A percentile compares a stretch with the other conserved stretches of the same genome.
These are phyloP conservation scores for Yponomeuta sedellus DNA, from an alignment of 2,888 invertebrate genomes.

Conservation along the genomic window DNA sequence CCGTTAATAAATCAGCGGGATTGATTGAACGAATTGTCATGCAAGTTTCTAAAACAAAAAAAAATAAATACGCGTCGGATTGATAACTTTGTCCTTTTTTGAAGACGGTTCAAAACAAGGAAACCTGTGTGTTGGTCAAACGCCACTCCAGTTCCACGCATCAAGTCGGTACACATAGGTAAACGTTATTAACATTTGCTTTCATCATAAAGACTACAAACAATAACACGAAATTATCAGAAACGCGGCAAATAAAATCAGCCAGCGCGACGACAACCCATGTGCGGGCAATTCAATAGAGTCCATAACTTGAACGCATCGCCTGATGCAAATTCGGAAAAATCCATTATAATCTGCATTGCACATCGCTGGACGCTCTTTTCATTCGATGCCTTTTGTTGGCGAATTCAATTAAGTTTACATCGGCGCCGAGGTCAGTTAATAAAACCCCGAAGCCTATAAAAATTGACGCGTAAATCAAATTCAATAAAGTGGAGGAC, in stretches of 20 bases:
- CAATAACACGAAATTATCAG: background rate
- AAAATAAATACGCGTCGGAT: no score
- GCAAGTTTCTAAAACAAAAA: no score
- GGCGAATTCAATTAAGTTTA: conserved; percentile 75
- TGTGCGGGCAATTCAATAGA: conserved; percentile 11
- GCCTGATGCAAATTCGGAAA: conserved; percentile 47
- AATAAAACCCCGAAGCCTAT: conserved; percentile 72
- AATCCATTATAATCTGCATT: conserved; percentile 74
- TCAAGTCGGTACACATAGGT: background rate
- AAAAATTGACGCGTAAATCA: conserved; percentile 74
- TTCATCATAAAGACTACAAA: background rate
- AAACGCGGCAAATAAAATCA: conserved; percentile 2
- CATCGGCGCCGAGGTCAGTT: conserved; percentile 74
- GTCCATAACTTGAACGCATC: conserved; percentile 10
- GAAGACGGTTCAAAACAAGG: no score
- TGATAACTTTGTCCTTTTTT: no score
- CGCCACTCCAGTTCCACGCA: background rate
- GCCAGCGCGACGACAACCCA: background rate
- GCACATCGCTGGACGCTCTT: conserved; percentile 73
- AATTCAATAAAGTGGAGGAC: conserved; percentile 71
- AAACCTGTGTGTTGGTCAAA: no score
- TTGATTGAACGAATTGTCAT: no score
- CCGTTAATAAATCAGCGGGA: no score
- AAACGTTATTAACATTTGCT: no score
- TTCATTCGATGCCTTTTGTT: conserved; percentile 73